phyloP scores from a whole-genome alignment of 2,113 vertebrate species.

The Eublepharis macularius region DNA sequence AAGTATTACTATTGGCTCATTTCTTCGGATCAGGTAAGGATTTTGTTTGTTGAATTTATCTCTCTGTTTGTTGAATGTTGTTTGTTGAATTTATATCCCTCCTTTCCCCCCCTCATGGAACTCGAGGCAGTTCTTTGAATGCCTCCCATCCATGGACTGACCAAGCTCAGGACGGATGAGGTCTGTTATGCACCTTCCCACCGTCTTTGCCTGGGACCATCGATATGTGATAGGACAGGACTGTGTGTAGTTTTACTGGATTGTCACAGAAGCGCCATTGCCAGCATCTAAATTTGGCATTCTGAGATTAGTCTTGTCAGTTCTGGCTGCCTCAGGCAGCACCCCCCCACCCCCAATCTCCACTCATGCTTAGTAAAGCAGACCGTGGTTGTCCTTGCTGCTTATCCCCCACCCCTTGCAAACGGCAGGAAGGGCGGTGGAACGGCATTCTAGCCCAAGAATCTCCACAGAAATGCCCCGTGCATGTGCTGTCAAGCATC shows the following conservation, averaged over 20 bases:
- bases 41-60: no score
- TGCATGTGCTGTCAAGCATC: neutral
- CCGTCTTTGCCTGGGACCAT: no score
- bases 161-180: no score
- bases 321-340: neutral
- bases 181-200: no score
- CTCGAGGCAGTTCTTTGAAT: no score
- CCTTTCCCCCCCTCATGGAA: no score
- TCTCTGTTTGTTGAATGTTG: no score
- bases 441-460: neutral
- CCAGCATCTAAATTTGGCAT: neutral
- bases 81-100: no score
- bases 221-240: no score
- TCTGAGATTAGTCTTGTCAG: neutral
- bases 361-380: neutral
- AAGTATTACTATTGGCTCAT: neutral
- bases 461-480: neutral
- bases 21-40: neutral
- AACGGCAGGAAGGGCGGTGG: neutral
- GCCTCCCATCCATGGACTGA: no score
- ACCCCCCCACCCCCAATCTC: neutral
- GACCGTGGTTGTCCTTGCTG: neutral
- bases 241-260: no score
- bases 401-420: neutral
- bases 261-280: neutral